Percentiles rank a stretch among this genome's conserved stretches.
Evolutionary conservation across 2,888 invertebrate genomes (phyloP).

Genomic region (Keiferia lycopersicella): DNA sequence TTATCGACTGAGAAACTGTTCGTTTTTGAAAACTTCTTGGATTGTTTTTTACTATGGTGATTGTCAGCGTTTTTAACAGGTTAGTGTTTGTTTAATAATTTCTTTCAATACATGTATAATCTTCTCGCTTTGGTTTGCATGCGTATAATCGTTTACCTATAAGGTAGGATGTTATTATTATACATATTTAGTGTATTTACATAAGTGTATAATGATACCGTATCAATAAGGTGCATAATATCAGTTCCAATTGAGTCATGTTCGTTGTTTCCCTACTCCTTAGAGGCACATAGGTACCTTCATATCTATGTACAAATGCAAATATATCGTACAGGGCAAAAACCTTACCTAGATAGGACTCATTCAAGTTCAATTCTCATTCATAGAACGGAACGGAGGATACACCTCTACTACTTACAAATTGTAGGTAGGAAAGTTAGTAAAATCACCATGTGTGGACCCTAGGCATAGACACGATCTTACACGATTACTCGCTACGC

Average conservation of each 20-base stretch:
- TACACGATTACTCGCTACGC: no score
- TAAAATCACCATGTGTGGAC: no score
- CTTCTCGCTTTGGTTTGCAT: neutral
- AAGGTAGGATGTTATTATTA: conserved; percentile 10
- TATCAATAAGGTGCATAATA: conserved; percentile 20
- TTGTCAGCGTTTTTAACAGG: conserved; percentile 79
- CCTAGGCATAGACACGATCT: no score
- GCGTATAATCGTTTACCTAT: conserved; percentile 3
- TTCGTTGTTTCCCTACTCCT: neutral
- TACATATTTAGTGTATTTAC: conserved; percentile 8
- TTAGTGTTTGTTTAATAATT: conserved; percentile 48
- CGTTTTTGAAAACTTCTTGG: conserved; percentile 51
- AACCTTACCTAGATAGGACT: neutral
- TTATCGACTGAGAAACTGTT: conserved; percentile 41
- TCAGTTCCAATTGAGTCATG: conserved; percentile 1
- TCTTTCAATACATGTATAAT: conserved; percentile 19
- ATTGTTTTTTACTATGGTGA: conserved; percentile 78
- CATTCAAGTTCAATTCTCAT: conserved; percentile 1
- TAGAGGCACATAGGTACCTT: neutral
- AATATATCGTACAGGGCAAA: neutral
- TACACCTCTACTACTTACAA: neutral
- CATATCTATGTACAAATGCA: neutral
- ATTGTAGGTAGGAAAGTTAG: no score
- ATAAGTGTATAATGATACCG: conserved; percentile 11
- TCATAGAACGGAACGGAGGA: neutral